Conservation (phyloP, 2,797 vertebrate genomes). For the Onychomys torridus region DNA sequence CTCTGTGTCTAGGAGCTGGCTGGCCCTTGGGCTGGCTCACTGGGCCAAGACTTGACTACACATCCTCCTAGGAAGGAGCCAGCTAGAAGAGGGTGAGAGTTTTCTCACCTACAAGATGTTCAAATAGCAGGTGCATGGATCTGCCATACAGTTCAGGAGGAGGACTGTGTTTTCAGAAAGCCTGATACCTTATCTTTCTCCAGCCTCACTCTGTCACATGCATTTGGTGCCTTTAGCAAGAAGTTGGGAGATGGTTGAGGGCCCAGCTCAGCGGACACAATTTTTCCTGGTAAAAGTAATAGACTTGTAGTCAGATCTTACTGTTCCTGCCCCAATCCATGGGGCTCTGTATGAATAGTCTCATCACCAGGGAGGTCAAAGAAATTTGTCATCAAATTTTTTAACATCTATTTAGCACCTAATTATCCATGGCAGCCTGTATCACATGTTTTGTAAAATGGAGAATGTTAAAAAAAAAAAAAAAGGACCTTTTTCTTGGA, state of each 20-base stretch:
- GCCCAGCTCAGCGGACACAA: background rate
- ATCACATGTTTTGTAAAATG: background rate
- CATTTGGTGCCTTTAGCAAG: background rate
- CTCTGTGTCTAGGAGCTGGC: background rate
- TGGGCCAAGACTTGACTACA: background rate
- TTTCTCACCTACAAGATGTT: background rate
- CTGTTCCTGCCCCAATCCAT: background rate
- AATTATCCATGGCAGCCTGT: background rate
- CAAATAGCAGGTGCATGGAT: background rate
- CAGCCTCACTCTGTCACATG: background rate
- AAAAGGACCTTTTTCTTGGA: background rate
- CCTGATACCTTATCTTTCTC: background rate
- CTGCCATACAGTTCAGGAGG: background rate
- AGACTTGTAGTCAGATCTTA: background rate
- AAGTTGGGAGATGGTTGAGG: background rate
- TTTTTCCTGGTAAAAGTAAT: constrained; percentile 32
- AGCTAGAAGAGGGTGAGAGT: background rate
- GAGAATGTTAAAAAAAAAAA: background rate
- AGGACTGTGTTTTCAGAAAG: background rate
- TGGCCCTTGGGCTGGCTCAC: background rate
- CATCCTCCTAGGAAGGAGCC: background rate
- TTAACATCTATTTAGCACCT: constrained; percentile 20
- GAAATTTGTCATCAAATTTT: background rate
- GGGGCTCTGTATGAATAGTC: background rate
- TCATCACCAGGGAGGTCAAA: constrained; percentile 42